Conservation (phyloP, 2,888 invertebrate species). For the Cheilosia impressa region DNA sequence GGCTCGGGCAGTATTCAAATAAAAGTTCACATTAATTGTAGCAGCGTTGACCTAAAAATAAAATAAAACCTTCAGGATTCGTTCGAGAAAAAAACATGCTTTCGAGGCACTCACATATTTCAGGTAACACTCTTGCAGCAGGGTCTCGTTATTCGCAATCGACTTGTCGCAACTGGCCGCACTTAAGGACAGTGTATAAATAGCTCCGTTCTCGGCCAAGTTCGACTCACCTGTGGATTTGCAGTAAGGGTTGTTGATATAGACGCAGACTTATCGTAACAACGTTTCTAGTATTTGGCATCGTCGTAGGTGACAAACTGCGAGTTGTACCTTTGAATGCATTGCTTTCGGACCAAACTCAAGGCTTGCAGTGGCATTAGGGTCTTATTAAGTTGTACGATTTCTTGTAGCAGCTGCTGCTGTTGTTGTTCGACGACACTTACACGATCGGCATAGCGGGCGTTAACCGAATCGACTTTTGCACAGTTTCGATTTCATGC, state of each 20-base stretch:
- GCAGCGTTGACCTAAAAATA: conserved; percentile 15
- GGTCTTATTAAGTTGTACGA: conserved; percentile 20
- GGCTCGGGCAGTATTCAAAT: neutral
- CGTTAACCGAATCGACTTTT: conserved; percentile 23
- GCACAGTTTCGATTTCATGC: conserved; percentile 16
- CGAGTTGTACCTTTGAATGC: conserved; percentile 44
- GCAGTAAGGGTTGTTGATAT: neutral
- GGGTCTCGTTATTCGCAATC: neutral
- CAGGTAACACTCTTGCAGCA: conserved; percentile 24
- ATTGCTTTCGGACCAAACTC: conserved; percentile 25
- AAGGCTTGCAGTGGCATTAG: conserved; percentile 27
- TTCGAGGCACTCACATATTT: conserved; percentile 6
- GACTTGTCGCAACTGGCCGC: neutral
- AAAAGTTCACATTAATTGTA: neutral
- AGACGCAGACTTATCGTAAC: neutral
- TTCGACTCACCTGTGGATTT: neutral
- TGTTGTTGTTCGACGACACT: conserved; percentile 25
- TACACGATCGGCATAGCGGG: conserved; percentile 15
- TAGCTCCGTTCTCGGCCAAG: neutral
- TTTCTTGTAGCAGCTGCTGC: conserved; percentile 14
- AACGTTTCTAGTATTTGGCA: neutral
- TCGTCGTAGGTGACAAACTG: conserved; percentile 11
- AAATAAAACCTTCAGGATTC: neutral
- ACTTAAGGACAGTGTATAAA: neutral
- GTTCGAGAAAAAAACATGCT: neutral